Base-by-base conservation (phyloP, 1,140 invertebrate genomes). In the Bombus turneri region DNA sequence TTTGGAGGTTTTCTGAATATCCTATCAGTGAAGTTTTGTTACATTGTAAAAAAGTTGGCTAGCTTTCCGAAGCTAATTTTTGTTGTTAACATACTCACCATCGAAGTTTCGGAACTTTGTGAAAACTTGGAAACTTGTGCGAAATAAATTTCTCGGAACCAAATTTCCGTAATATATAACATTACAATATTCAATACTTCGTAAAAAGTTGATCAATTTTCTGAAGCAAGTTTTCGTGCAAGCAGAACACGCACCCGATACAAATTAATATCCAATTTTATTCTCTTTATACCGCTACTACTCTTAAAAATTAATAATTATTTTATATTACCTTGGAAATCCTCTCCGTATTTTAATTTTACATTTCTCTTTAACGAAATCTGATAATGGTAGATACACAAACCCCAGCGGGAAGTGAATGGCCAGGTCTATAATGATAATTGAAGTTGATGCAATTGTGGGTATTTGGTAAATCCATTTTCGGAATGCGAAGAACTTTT, bases 401-500 rank as follows among this genome's bases (percentile, higher is more conserved):
- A n/a, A 6, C 15, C 3, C 0, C 2, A 2, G 0, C 3, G 13
- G 22, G 12, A 41, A 8, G 39, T 9, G 28, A 71, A n/a, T n/a
- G 28, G 15, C 8, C 72, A 39, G 13, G 34, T 77, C 41, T 59
- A 9, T 62, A 62, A 57, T 41, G 37, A 77, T 41, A 62, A 37
- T 18, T 31, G 72, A 37, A 39, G 28, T 62, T 41, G 47, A 59
- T 47, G n/a, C 39, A 77, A 77, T 68, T 53, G 64, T 68, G 43
- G 8, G 12, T 47, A 28, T n/a, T 10, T 37, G 10, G 62, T 6
- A 15, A 66, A 5, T 22, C 64, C 28, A 47, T 77, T 68, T n/a
- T 39, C 74, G 22, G 41, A 66, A 82, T 75, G 13, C 31, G 15
- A 37, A 13, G 31, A 34, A 80, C 39, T 85, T 53, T 80, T 80